Conservation (phyloP, 2,797 vertebrate genomes). For the Lepidocolaptes lacrymiger region DNA sequence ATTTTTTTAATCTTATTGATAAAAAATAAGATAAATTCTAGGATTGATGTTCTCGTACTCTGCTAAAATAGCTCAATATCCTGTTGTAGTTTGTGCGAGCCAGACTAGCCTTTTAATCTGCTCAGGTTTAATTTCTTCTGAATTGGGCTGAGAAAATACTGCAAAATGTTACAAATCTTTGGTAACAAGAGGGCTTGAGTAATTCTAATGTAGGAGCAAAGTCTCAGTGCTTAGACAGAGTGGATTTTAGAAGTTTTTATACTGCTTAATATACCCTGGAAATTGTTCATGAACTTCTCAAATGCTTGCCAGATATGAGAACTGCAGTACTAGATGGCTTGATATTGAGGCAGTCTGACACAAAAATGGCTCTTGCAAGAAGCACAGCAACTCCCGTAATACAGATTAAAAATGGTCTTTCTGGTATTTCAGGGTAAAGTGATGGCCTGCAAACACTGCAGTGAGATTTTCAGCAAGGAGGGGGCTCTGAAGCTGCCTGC, state of each 20-base stretch:
- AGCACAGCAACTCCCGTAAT: not conserved
- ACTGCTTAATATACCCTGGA: not conserved
- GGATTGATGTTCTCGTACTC: not conserved
- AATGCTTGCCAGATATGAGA: not conserved
- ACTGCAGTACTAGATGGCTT: not conserved
- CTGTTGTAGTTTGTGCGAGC: not conserved
- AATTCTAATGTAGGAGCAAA: not conserved
- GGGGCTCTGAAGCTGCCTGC: slow-evolving; percentile 84
- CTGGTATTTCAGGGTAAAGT: slow-evolving; percentile 86
- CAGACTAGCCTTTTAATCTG: not conserved
- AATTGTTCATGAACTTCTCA: not conserved
- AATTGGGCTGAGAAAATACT: not conserved
- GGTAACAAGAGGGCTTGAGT: not conserved
- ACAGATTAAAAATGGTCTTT: not conserved
- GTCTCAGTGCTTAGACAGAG: not conserved
- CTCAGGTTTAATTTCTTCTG: not conserved
- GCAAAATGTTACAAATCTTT: not conserved
- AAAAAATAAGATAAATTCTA: not conserved
- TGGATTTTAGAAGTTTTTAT: not conserved
- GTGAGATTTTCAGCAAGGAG: slow-evolving; percentile 91
- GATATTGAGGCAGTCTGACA: not conserved
- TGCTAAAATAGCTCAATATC: not conserved
- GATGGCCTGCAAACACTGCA: slow-evolving; percentile 92
- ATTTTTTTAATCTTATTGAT: not conserved
- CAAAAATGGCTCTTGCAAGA: not conserved